Base-by-base conservation (phyloP, 2,888 invertebrate genomes). In the Caenorhabditis plicata region DNA sequence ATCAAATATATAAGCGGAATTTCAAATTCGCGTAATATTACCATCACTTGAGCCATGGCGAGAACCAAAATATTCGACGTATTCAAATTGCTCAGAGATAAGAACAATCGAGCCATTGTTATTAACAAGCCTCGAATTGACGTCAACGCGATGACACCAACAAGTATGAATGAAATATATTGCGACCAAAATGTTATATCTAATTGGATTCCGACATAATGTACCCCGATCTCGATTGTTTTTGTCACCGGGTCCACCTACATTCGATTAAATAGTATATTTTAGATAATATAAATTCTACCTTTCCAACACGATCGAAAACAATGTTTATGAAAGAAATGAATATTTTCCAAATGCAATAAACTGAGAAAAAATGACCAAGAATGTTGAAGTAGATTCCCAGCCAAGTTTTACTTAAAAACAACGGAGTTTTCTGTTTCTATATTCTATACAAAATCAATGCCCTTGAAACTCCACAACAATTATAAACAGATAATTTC, bases 271-370 rank as follows among this genome's bases (percentile, higher is more conserved):
- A 22, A 1, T 40, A 11, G 13, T 13, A 27, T 7, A 9, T 27
- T 27, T 27, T n/a, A 19, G n/a, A 8, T 8, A 38, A 38, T 13
- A 39, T 25, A 41, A 27, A n/a, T 9, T 17, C 20, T 20, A 60
- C 93, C 81, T 92, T 93, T 0, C 96, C 98, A 1, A 98, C 96
- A 44, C 98, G 88, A 83, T 98, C 95, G 83, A 99, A 95, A 17
- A 98, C 91, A 78, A 99, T 99, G 84, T 98, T 99, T 62, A 74
- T 71, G 26, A 80, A 78, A 31, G 72, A 77, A 83, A 99, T 96
- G 82, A 98, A 91, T 82, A 99, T 98, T 86, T 99, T 99, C 92
- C 95, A 96, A 60, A 92, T 86, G 82, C 98, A 99, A 81, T 99
- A 99, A 2, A 93, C 84, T 3, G 95, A 96, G 85, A 99, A 99